Evolutionary conservation across 1,140 invertebrate genomes (phyloP), one percentile per base, ranked within the genome.

Genomic region (Drosophila sp.): DNA sequence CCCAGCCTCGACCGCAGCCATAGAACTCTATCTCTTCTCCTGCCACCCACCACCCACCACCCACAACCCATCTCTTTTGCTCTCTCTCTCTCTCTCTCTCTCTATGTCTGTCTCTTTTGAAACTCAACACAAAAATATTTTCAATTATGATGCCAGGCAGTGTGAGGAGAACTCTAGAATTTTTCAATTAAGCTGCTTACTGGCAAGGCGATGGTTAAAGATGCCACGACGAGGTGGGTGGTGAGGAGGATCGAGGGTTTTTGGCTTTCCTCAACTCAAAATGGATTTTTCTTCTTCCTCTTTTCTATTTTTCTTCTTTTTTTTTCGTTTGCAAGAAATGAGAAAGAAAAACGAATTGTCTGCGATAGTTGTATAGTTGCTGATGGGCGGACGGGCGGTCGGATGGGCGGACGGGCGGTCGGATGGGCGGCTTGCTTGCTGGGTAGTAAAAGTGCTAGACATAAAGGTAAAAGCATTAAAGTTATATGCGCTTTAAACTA

Each of bases 381-480:
- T 54, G 35, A 35, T 77, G 74, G 58, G 65, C 33, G n/a, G 72
- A 17, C 17, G 17, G 17, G 17, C 17, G 17, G 17, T 17, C 17
- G 17, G 17, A 17, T 17, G 17, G 17, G 17, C 17, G 17, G 17
- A 17, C 17, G 17, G 17, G 17, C n/a, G n/a, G n/a, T 60, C 32
- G 44, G 35, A 35, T 77, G 74, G 58, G 65, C 33, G n/a, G 72
- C 29, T 33, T 61, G 35, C 35, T 41, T 44, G 66, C 47, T 33
- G 60, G 77, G 73, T 87, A 79, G 72, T 86, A 86, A 86, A 86
- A 82, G 83, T 82, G 79, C 79, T 75, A 80, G 79, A 87, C 79
- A 86, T 86, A 87, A 86, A 86, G 82, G 82, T 86, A 82, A 86
- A 86, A 73, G 71, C 76, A 86, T 86, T 86, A 86, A 86, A 86